Base-by-base conservation (phyloP, 2,888 invertebrate species). In the Heliconius hortense region DNA sequence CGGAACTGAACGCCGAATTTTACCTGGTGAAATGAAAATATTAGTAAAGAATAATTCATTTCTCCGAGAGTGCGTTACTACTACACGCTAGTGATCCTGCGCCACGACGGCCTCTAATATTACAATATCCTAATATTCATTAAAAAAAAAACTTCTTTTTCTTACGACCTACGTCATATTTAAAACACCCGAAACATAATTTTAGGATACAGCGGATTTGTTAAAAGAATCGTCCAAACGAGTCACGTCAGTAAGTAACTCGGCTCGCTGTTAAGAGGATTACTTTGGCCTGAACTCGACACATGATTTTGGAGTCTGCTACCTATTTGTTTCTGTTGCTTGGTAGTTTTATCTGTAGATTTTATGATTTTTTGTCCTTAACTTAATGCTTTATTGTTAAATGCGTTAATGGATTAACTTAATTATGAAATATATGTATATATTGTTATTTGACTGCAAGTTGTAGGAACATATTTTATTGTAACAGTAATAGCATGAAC, bases 271-370 rank as follows among this genome's bases (percentile, higher is more conserved):
- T 80, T 82, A 80, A 82, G 81, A 82, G 82, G 82, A 83, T 82
- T 83, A 82, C 81, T 80, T 77, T 74, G 78, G 77, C 77, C 80
- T 79, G 75, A 79, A 80, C 78, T 79, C 78, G 75, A 77, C 76
- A 75, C 77, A 77, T 76, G 81, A 81, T 80, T 80, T 77, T 79
- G 79, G 83, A 84, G 85, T 82, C 82, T 82, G 81, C 80, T 83
- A 82, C 82, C 82, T 82, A 79, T 76, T 80, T 82, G 82, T 84
- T 86, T 86, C 86, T 86, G 85, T 88, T 88, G 85, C 85, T 84
- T 84, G 84, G n/a, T n/a, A 56, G n/a, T 56, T 56, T 56, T 84
- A 85, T 84, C 82, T 83, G 80, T 82, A 84, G 86, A 85, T 83
- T 85, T 82, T 84, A 83, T 81, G 78, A 73, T 80, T 82, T 81